phyloP scores from a whole-genome alignment of 2,113 vertebrate genomes.

The Formicarius rufipectus region DNA sequence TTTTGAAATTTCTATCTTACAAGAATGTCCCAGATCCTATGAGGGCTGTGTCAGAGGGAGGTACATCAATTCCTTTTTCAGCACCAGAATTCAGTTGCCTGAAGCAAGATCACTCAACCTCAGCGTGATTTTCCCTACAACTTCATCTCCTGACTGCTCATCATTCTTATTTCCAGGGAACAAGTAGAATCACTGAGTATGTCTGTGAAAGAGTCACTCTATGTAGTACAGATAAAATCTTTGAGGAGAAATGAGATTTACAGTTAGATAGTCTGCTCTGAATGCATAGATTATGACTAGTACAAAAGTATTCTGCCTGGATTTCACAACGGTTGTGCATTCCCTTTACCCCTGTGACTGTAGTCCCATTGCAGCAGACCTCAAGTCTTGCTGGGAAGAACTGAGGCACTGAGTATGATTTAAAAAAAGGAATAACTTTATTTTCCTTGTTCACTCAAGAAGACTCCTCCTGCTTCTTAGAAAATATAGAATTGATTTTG shows the following conservation, averaged over 20 bases:
- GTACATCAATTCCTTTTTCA: not conserved
- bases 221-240: not conserved
- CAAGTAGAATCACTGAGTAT: not conserved
- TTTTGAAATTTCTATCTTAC: not conserved
- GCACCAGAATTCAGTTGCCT: not conserved
- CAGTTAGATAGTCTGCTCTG: not conserved
- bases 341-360: not conserved
- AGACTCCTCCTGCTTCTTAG: not conserved
- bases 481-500: not conserved
- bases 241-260: not conserved
- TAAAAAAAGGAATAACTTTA: not conserved
- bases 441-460: not conserved
- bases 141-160: slow-evolving; percentile 2
- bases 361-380: not conserved
- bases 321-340: not conserved
- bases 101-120: not conserved
- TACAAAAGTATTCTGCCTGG: not conserved
- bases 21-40: not conserved
- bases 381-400: not conserved
- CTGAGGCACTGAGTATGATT: not conserved
- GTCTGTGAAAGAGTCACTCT: not conserved
- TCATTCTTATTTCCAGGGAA: slow-evolving; percentile 22
- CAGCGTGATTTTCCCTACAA: not conserved
- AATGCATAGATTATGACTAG: not conserved
- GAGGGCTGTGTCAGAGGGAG: not conserved